Percentiles rank a stretch among this genome's conserved stretches.
Evolutionary conservation across 1,140 invertebrate genomes (phyloP).

Genomic region (Bombus sibiricus): DNA sequence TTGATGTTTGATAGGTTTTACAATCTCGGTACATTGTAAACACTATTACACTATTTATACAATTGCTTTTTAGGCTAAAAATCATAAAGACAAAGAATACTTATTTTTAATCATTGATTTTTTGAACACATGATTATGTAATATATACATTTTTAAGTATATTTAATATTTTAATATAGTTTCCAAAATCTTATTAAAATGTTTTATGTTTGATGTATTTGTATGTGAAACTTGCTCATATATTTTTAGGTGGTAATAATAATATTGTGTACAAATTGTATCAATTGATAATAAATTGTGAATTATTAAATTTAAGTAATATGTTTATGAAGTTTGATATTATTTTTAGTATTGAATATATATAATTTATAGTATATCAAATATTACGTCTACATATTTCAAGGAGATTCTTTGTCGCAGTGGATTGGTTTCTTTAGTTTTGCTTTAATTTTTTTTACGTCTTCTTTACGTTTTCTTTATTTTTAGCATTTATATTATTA

Average conservation of each 20-base stretch:
- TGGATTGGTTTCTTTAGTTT: too few species aligned
- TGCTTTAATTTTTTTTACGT: too few species aligned
- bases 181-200: background rate
- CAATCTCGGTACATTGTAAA: background rate
- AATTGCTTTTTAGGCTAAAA: background rate
- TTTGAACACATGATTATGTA: background rate
- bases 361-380: background rate
- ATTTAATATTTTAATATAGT: background rate
- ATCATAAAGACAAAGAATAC: background rate
- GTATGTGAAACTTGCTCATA: background rate
- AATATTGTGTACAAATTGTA: background rate
- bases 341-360: background rate
- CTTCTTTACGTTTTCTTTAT: too few species aligned
- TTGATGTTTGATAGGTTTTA: background rate
- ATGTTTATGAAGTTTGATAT: too few species aligned
- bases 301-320: background rate
- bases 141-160: background rate
- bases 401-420: too few species aligned
- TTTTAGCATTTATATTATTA: too few species aligned
- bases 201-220: background rate
- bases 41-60: background rate
- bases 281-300: background rate
- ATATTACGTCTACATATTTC: too few species aligned
- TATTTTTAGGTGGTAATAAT: background rate
- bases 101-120: background rate